Conservation (phyloP, 2,113 vertebrate species). For the Ia io region DNA sequence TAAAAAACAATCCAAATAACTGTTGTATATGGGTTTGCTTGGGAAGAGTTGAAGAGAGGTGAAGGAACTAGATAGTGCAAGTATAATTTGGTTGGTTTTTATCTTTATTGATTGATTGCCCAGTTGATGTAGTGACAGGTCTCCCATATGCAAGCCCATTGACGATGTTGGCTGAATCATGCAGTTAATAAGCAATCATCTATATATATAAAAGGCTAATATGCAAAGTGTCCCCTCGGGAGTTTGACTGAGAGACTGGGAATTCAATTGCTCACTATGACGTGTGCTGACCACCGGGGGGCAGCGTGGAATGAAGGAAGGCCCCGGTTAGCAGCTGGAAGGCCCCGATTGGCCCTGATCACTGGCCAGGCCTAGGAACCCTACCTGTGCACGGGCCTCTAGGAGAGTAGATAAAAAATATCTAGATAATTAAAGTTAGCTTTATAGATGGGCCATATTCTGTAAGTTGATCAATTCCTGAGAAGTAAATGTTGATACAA, state of each 20-base stretch:
- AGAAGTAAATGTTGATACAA: slow-evolving; percentile 3
- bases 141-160: background rate
- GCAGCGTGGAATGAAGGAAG: too few species aligned
- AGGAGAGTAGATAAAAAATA: background rate
- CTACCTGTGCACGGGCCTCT: too few species aligned
- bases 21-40: background rate
- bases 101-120: background rate
- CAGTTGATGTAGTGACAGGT: background rate
- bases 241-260: too few species aligned
- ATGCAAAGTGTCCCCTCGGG: too few species aligned
- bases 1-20: background rate
- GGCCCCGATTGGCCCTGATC: too few species aligned
- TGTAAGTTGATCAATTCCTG: background rate
- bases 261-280: too few species aligned
- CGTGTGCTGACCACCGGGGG: too few species aligned
- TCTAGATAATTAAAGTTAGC: background rate
- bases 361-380: too few species aligned
- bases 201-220: too few species aligned
- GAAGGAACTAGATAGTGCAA: background rate
- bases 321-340: too few species aligned
- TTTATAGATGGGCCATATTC: background rate
- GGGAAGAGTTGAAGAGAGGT: background rate
- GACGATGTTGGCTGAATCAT: background rate
- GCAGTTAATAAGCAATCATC: background rate
- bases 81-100: background rate